A percentile compares a stretch with the other conserved stretches of the same genome.
phyloP scores from a whole-genome alignment of 1,140 invertebrate genomes.

The Eumaeus atala region DNA sequence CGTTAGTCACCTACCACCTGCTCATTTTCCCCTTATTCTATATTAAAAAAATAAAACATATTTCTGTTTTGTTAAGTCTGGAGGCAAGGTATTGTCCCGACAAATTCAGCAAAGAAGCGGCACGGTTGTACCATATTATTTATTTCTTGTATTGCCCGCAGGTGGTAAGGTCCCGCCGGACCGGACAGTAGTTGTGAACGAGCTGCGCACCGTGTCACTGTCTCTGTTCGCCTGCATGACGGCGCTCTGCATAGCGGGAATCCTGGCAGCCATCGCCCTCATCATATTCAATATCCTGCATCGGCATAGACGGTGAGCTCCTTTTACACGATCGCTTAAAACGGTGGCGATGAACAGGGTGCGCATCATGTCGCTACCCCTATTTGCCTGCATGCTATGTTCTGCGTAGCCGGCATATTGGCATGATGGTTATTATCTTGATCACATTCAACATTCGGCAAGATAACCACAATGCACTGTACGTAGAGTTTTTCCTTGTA shows the following conservation, averaged over 20 bases:
- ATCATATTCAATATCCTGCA: constrained; percentile 94
- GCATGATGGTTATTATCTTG: constrained; percentile 86
- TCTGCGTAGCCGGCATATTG: constrained; percentile 89
- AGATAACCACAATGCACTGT: too few species aligned
- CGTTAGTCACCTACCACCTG: too few species aligned
- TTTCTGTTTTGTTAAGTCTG: too few species aligned
- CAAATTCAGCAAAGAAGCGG: too few species aligned
- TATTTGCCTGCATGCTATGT: constrained; percentile 93
- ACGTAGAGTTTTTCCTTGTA: too few species aligned
- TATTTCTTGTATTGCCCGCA: too few species aligned
- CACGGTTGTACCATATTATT: too few species aligned
- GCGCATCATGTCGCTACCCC: constrained; percentile 87
- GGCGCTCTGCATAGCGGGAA: constrained; percentile 88
- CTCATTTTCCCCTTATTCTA: too few species aligned
- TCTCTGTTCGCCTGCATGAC: constrained; percentile 94
- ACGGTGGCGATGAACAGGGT: constrained; percentile 90
- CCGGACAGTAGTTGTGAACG: constrained; percentile 89
- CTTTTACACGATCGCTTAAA: too few species aligned
- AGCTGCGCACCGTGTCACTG: constrained; percentile 89
- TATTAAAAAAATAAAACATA: too few species aligned
- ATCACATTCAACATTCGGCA: constrained; percentile 96
- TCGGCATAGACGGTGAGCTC: constrained; percentile 86
- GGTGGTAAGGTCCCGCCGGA: constrained; percentile 92
- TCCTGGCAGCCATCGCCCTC: constrained; percentile 86
- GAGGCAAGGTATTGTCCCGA: too few species aligned